Evolutionary conservation across 2,797 vertebrate species (phyloP), one percentile per base, ranked within the genome.

Genomic region (Meda fulgida): DNA sequence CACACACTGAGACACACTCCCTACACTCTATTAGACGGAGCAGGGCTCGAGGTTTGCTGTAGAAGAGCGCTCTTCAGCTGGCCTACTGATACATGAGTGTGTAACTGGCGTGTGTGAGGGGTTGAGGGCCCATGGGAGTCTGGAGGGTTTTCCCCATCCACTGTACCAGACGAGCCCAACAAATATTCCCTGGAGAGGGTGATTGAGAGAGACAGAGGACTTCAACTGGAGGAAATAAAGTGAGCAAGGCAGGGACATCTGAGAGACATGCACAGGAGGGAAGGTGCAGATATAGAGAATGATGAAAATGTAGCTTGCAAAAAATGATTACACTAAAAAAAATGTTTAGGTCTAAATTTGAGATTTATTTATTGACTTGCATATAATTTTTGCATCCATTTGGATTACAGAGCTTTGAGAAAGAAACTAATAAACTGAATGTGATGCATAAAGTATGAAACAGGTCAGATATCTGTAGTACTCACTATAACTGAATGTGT

Each of bases 51-150:
- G 70, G 89, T 93, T 92, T 95, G 94, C 86, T 92, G 91, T 87
- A 96, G 91, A 40, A 96, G 93, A 78, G 89, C 85, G 31, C 87
- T 95, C 90, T 92, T 94, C 87, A 95, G 90, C 91, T 92, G 92
- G 70, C 93, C 95, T 89, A 96, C 95, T 19, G 95, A 96, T 90
- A 96, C 94, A n/a, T 91, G 92, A 83, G 95, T 96, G 91, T 89
- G 93, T 87, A 96, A 93, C 89, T 93, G 93, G 2, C 87, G 91
- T 79, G 81, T 80, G 9, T 92, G 84, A 14, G 65, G 84, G 76
- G 90, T 87, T 53, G 69, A 66, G 18, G 53, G 26, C n/a, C 31
- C 26, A 36, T 19, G 84, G 83, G 85, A 48, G 79, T 88, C 84
- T 65, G 38, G 53, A 71, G 85, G 85, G 58, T 86, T 91, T 85